Evolutionary conservation across 2,888 invertebrate genomes (phyloP).

Genomic region (Pterobdella sp.): DNA sequence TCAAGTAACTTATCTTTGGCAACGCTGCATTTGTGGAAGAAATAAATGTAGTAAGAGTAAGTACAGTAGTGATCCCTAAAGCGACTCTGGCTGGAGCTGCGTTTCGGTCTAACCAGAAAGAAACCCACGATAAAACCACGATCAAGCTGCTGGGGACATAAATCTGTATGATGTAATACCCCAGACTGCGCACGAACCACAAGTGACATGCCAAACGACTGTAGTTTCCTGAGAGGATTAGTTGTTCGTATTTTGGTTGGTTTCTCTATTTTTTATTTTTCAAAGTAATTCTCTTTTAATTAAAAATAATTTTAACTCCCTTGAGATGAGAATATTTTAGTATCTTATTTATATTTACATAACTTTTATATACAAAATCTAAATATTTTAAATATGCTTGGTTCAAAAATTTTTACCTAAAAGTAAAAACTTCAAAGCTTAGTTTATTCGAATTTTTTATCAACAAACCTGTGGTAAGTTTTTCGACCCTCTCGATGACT

Average conservation of each 20-base stretch:
- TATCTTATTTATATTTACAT: background rate
- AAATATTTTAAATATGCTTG: too few species aligned
- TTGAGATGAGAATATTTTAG: too few species aligned
- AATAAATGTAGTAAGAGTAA: slow-evolving; percentile 51
- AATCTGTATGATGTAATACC: slow-evolving; percentile 60
- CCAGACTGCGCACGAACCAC: slow-evolving; percentile 71
- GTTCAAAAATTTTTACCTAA: too few species aligned
- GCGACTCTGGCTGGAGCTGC: slow-evolving; percentile 50
- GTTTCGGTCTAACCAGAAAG: slow-evolving; percentile 54
- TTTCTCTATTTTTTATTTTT: background rate
- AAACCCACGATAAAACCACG: slow-evolving; percentile 62
- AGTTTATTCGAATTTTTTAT: too few species aligned
- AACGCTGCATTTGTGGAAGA: slow-evolving; percentile 49
- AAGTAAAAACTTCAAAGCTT: too few species aligned
- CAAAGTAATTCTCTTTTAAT: background rate
- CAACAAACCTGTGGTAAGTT: slow-evolving; percentile 41
- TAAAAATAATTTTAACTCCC: background rate
- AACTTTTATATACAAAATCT: too few species aligned
- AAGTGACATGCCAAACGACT: slow-evolving; percentile 57
- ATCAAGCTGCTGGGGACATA: slow-evolving; percentile 55
- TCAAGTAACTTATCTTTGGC: slow-evolving; percentile 50
- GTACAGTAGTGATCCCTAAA: slow-evolving; percentile 49
- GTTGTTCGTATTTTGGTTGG: background rate
- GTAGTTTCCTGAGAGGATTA: slow-evolving; percentile 45
- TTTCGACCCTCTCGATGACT: slow-evolving; percentile 43